Conservation (phyloP, 1,140 invertebrate genomes). For the Chrysoperla carnea region DNA sequence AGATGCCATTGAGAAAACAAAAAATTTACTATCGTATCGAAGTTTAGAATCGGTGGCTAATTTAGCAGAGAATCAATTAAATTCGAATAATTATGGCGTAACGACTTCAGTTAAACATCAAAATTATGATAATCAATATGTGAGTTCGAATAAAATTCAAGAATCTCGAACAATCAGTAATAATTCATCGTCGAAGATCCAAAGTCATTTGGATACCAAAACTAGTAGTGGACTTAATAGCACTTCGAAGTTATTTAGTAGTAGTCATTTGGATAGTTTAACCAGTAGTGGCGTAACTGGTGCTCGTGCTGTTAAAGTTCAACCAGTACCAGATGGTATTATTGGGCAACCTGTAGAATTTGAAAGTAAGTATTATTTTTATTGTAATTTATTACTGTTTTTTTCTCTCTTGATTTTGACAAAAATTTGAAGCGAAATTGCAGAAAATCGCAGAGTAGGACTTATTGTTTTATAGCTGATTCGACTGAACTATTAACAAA, state of each 20-base stretch:
- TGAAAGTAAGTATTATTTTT: slow-evolving; percentile 55
- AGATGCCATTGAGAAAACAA: slow-evolving; percentile 65
- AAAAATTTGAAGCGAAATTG: too few relatives aligned
- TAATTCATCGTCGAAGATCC: too few relatives aligned
- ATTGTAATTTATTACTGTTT: background rate
- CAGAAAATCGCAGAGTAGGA: too few relatives aligned
- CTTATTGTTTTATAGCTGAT: too few relatives aligned
- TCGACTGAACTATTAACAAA: too few relatives aligned
- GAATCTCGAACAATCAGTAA: too few relatives aligned
- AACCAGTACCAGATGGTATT: slow-evolving; percentile 65
- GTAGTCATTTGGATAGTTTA: background rate
- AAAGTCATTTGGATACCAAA: background rate
- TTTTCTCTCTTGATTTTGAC: too few relatives aligned
- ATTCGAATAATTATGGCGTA: slow-evolving; percentile 17
- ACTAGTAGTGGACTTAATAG: background rate
- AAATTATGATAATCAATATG: too few relatives aligned
- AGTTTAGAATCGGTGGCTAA: slow-evolving; percentile 48
- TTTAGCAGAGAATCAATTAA: slow-evolving; percentile 33
- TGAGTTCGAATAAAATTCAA: too few relatives aligned
- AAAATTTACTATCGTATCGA: slow-evolving; percentile 46
- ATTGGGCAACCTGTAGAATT: slow-evolving; percentile 85
- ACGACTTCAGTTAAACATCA: too few relatives aligned
- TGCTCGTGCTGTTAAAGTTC: slow-evolving; percentile 69
- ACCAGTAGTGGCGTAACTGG: slow-evolving; percentile 16
- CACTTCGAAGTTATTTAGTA: background rate